Conservation (phyloP, 2,797 vertebrate genomes). For the Labeo calbasu region DNA sequence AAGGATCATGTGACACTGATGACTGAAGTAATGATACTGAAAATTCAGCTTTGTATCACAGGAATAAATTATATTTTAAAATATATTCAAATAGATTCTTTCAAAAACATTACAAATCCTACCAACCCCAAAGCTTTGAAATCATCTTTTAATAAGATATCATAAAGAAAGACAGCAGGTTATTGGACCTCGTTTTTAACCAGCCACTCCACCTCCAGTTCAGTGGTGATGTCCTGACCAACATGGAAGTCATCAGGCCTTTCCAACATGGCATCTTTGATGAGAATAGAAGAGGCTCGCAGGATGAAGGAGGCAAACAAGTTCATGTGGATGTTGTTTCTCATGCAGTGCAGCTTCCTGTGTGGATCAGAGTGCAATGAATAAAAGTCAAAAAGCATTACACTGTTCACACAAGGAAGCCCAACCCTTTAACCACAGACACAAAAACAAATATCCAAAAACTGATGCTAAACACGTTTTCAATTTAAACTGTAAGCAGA, state of each 20-base stretch:
- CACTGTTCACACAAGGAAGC: background rate
- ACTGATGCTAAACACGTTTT: background rate
- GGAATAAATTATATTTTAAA: background rate
- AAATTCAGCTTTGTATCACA: background rate
- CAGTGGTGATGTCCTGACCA: constrained; percentile 68
- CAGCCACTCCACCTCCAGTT: constrained; percentile 74
- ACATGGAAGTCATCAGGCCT: constrained; percentile 63
- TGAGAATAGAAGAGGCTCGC: constrained; percentile 85
- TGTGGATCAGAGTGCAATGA: background rate
- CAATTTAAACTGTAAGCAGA: constrained; percentile 15
- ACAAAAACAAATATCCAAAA: background rate
- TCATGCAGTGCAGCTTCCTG: constrained; percentile 89
- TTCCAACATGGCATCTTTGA: constrained; percentile 85
- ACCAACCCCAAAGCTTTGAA: background rate
- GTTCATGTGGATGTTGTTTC: constrained; percentile 94
- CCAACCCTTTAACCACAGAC: background rate
- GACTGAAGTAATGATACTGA: background rate
- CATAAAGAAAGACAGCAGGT: constrained; percentile 13
- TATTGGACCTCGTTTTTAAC: constrained; percentile 76
- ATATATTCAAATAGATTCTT: background rate
- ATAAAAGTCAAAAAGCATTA: background rate
- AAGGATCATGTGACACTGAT: background rate
- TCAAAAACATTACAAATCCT: background rate
- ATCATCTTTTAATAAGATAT: background rate
- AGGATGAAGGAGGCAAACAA: constrained; percentile 90